Evolutionary conservation across 53 echinoderm and acorn worm species (phyloP), one percentile per base, ranked within the genome.

Genomic region (Arbacia lixula): DNA sequence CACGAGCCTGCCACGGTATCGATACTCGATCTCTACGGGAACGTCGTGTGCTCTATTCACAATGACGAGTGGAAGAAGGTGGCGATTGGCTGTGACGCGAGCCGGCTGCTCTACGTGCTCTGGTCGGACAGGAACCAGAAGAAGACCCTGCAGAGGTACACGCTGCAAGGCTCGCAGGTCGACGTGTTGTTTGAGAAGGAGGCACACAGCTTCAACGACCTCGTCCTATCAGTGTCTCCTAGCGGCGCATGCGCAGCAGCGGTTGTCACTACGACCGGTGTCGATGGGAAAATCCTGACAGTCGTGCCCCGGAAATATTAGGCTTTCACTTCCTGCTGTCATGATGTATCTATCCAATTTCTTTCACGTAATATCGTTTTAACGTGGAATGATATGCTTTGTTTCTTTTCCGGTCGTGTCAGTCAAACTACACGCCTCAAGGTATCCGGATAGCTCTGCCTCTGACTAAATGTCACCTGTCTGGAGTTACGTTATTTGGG

Each of bases 41-140:
- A 62, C 28, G 33, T 25, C 34, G 16, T 81, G 2, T 63, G 82
- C 50, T 63, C 82, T 50, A 81, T 81, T 64, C 82, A 63, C 41
- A 42, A 81, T 21, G 62, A 61, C 1, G 63, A 81, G 6, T 81
- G 82, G 82, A 61, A 63, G 82, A 81, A 63, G 49, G 63, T 63
- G 30, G 82, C 32, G 41, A 63, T 81, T 20, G 82, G 41, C 11
- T 81, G 46, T 40, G 82, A 81, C 20, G 64, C 43, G 5, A 32
- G 63, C 30, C 33, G 49, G 30, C 27, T 81, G 30, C 63, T 81
- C 50, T 81, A 63, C 64, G 32, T 81, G 3, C 82, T 81, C 19
- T 81, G 82, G 82, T 61, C 82, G 41, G 82, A 81, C 49, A 25
- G 43, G 11, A 81, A 63, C 62, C 33, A 51, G 43, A 61, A 81